Evolutionary conservation across 1,140 invertebrate species (phyloP).

Genomic region (Micrasema minimum): DNA sequence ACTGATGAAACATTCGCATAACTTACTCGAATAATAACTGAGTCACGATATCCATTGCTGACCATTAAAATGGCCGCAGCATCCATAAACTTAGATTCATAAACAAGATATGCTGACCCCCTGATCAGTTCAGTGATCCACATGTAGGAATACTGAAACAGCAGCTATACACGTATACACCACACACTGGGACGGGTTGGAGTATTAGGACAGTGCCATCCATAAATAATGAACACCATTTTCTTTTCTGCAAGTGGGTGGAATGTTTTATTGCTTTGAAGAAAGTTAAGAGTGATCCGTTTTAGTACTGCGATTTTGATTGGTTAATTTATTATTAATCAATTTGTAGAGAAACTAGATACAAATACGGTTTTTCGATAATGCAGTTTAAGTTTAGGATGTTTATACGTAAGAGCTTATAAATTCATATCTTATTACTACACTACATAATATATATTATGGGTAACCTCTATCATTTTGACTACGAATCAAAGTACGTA

Average conservation of each 20-base stretch:
- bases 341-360: no score
- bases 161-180: no score
- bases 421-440: no score
- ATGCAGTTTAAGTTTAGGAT: no score
- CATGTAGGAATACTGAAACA: not conserved
- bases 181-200: no score
- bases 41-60: not conserved
- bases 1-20: no score
- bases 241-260: constrained; percentile 34
- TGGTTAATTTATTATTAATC: no score
- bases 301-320: not conserved
- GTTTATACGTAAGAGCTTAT: no score
- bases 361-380: no score
- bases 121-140: constrained; percentile 20
- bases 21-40: constrained; percentile 15
- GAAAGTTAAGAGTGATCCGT: constrained; percentile 6
- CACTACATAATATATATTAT: no score
- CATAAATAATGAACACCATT: constrained; percentile 25
- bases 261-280: constrained; percentile 13
- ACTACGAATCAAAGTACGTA: no score
- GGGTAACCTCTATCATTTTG: no score
- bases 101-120: constrained; percentile 10
- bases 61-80: constrained; percentile 20
- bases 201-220: constrained; percentile 14
- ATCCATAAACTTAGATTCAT: constrained; percentile 21